phyloP scores from a whole-genome alignment of 2,888 invertebrate species.

The Hyposoter didymator region DNA sequence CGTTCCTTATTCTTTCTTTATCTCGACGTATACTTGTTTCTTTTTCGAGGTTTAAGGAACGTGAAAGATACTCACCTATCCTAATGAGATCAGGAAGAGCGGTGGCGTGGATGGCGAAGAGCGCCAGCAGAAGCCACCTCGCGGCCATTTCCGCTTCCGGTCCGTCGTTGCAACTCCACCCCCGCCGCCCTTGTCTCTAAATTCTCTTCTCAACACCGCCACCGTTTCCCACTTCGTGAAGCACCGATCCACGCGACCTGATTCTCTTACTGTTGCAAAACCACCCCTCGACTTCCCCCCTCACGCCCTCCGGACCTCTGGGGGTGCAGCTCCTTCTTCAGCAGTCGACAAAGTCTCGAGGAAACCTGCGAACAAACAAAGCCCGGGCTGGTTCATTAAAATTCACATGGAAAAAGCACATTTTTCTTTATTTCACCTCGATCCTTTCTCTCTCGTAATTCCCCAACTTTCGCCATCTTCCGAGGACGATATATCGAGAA shows the following conservation, averaged over 20 bases:
- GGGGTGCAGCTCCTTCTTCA: conserved; percentile 51
- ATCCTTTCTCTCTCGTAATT: neutral
- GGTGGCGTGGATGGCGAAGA: conserved; percentile 77
- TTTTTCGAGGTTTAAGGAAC: conserved; percentile 57
- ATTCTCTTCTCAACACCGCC: conserved; percentile 66
- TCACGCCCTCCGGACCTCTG: conserved; percentile 53
- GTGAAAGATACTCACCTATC: conserved; percentile 84
- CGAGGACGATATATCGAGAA: neutral
- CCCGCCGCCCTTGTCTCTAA: conserved; percentile 56
- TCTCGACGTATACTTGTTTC: conserved; percentile 20
- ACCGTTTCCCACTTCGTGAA: conserved; percentile 35
- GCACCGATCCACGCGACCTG: conserved; percentile 9
- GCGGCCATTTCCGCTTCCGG: conserved; percentile 81
- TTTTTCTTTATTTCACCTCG: neutral
- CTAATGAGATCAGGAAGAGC: conserved; percentile 85
- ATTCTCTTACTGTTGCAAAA: conserved; percentile 14
- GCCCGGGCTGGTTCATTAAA: conserved; percentile 76
- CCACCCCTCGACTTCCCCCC: neutral
- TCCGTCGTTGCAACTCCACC: conserved; percentile 65
- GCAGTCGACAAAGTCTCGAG: conserved; percentile 45
- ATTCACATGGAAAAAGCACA: conserved; percentile 70
- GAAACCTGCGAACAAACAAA: conserved; percentile 66
- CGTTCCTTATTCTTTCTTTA: conserved; percentile 5
- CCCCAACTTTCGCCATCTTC: neutral
- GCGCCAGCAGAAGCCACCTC: conserved; percentile 80